Base-by-base conservation (phyloP, 2,797 vertebrate species). In the Onychomys leucogaster region DNA sequence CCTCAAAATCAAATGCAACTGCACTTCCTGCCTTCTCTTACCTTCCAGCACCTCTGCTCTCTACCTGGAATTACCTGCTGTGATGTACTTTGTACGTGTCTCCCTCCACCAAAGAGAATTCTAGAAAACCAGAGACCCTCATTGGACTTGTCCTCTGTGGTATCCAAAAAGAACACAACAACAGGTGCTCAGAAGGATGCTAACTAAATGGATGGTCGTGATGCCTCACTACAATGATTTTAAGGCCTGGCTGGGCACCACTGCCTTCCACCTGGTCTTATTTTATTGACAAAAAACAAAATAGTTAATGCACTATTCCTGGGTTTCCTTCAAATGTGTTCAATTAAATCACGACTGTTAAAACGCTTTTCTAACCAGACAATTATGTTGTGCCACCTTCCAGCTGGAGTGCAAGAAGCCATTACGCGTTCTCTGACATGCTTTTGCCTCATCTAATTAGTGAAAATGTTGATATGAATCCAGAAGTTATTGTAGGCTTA, bases 291-390 rank as follows among this genome's bases (percentile, higher is more conserved):
- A 89, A 94, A 96, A 96, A 94, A 77, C 55, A 91, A 94, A 96
- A 97, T 52, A 95, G 76, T 91, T 93, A 96, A 96, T 94, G 89
- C 25, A 86, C 76, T 96, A 93, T 95, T 91, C 93, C 77, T 94
- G 34, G n/a, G 5, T 93, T 96, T 82, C 78, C 81, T 96, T 91
- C 88, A 85, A 55, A 94, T 80, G 71, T 96, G 61, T 49, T 94
- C 49, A 19, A 43, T 94, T 95, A 96, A 97, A 98, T 83, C 59
- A 97, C 52, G 14, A 91, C 91, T 25, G 59, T 96, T 90, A 94
- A 97, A 96, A 85, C 89, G 77, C 84, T 82, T 93, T 98, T 94
- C 96, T 63, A 94, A 97, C 75, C 91, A 97, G 78, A 61, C 94
- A 94, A 96, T 87, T 95, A 91, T 2, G 61, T 21, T 57, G 37